A percentile compares a stretch with the other conserved stretches of the same genome.
phyloP scores from a whole-genome alignment of 2,113 vertebrate species.

The Taurulus bubalis region DNA sequence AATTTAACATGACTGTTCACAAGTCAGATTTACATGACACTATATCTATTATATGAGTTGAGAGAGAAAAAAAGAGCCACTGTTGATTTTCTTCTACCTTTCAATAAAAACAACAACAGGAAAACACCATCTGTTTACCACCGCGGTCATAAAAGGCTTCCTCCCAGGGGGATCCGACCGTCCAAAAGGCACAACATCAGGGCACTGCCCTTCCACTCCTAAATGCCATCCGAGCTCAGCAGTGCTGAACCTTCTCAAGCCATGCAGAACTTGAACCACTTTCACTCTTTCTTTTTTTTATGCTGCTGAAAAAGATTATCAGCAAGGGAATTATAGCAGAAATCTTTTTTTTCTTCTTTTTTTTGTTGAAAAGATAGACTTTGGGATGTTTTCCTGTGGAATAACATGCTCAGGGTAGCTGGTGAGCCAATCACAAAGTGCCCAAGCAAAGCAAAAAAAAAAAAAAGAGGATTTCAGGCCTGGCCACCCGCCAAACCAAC shows the following conservation, averaged over 20 bases:
- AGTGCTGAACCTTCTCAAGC: constrained; percentile 73
- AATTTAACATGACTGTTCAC: background rate
- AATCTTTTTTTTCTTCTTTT: constrained; percentile 57
- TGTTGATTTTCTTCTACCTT: constrained; percentile 16
- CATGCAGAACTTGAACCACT: constrained; percentile 74
- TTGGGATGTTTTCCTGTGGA: constrained; percentile 61
- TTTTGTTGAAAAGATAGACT: constrained; percentile 47
- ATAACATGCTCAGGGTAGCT: constrained; percentile 64
- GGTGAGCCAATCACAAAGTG: constrained; percentile 53
- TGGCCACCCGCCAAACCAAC: constrained; percentile 64
- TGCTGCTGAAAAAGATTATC: constrained; percentile 50
- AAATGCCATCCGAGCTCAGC: constrained; percentile 72
- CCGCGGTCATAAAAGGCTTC: constrained; percentile 56
- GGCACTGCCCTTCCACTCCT: constrained; percentile 69
- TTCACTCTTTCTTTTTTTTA: constrained; percentile 49
- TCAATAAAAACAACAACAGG: constrained; percentile 41
- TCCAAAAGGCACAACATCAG: constrained; percentile 70
- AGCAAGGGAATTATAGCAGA: constrained; percentile 64
- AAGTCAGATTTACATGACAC: background rate
- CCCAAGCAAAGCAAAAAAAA: constrained; percentile 28
- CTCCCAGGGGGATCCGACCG: constrained; percentile 59
- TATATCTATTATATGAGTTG: background rate
- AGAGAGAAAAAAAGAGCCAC: background rate
- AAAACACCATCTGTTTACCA: constrained; percentile 55
- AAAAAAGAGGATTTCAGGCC: constrained; percentile 61